phyloP scores from a whole-genome alignment of 2,113 vertebrate genomes.

The Chaenogobius annularis region DNA sequence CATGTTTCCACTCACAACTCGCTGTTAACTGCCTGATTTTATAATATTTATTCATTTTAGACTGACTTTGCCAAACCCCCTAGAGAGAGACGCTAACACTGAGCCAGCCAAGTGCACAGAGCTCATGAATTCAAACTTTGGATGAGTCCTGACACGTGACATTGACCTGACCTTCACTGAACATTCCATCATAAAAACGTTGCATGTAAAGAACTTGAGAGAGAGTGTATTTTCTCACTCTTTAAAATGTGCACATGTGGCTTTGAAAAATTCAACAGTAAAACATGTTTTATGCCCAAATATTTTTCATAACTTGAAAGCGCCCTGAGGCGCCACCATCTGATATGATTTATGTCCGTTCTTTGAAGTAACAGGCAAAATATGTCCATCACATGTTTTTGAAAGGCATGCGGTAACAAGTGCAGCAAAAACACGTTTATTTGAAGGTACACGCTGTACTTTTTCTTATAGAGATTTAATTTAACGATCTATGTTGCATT shows the following conservation, averaged over 20 bases:
- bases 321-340: not conserved
- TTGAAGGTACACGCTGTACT: too few relatives aligned
- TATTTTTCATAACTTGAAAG: constrained; percentile 18
- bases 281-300: not conserved
- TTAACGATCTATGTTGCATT: too few relatives aligned
- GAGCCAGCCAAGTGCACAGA: too few relatives aligned
- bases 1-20: too few relatives aligned
- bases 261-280: not conserved
- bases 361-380: constrained; percentile 10
- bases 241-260: not conserved
- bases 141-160: too few relatives aligned
- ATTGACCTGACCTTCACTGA: not conserved
- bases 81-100: too few relatives aligned
- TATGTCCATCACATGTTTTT: not conserved
- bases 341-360: constrained; percentile 21
- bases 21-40: too few relatives aligned
- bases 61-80: too few relatives aligned
- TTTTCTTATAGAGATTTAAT: too few relatives aligned
- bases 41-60: too few relatives aligned
- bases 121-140: too few relatives aligned
- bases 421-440: not conserved
- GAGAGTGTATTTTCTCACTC: not conserved
- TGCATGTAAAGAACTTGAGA: not conserved
- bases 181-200: not conserved
- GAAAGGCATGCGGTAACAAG: not conserved